Percentiles rank a stretch among this genome's conserved stretches.
phyloP scores from a whole-genome alignment of 2,888 invertebrate genomes.

The Hydraecia micacea region DNA sequence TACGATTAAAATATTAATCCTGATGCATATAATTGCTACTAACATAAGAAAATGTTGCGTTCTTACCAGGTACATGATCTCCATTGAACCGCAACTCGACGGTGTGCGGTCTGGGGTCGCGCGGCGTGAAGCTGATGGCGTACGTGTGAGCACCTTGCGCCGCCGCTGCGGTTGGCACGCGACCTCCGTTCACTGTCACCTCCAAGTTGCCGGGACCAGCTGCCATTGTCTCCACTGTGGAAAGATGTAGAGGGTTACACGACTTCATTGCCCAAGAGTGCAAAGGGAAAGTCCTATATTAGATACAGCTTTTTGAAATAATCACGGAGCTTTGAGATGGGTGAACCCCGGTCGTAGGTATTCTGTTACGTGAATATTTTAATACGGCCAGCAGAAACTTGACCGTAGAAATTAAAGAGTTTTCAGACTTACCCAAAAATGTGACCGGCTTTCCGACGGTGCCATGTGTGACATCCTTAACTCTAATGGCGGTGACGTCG shows the following conservation, averaged over 20 bases:
- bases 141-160: constrained; percentile 99
- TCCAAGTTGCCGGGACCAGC: constrained; percentile 99
- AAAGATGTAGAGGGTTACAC: not conserved
- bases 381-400: not conserved
- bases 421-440: constrained; percentile 92
- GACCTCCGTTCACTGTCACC: constrained; percentile 99
- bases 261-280: not conserved
- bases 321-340: not conserved
- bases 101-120: constrained; percentile 96
- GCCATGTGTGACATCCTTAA: constrained; percentile 96
- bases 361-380: not conserved
- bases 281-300: not conserved
- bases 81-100: constrained; percentile 99
- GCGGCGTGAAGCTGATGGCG: constrained; percentile 98
- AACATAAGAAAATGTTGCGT: not conserved
- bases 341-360: not conserved
- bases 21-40: not conserved
- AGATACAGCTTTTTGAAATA: not conserved
- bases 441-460: constrained; percentile 97
- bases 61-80: constrained; percentile 96
- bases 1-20: not conserved
- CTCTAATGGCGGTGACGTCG: constrained; percentile 98
- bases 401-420: not conserved
- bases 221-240: constrained; percentile 98
- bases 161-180: constrained; percentile 98